Conservation (phyloP, 2,888 invertebrate genomes). For the Drosophila sordidapex region DNA sequence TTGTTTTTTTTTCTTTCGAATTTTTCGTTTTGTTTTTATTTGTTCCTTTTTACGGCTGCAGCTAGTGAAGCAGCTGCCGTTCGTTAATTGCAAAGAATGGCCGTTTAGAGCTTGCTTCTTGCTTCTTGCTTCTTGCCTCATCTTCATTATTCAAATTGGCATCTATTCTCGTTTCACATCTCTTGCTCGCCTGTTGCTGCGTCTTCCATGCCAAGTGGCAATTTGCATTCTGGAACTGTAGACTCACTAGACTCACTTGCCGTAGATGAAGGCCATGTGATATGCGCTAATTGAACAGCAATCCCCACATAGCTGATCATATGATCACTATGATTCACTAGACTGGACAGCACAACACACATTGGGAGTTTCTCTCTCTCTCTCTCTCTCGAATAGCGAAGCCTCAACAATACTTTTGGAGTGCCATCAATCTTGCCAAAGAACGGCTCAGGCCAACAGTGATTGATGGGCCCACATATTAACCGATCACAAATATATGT, state of each 20-base stretch:
- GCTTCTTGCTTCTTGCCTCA: slow-evolving; percentile 17
- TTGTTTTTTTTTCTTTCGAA: background rate
- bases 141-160: slow-evolving; percentile 65
- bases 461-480: background rate
- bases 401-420: background rate
- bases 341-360: background rate
- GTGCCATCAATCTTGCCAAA: background rate
- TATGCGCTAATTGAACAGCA: slow-evolving; percentile 59
- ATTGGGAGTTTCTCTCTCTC: background rate
- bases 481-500: background rate
- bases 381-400: background rate
- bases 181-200: background rate
- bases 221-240: slow-evolving; percentile 40
- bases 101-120: slow-evolving; percentile 49
- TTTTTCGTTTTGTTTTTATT: background rate
- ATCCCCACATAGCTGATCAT: slow-evolving; percentile 49
- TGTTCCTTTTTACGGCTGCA: slow-evolving; percentile 29
- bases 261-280: slow-evolving; percentile 50
- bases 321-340: background rate
- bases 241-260: slow-evolving; percentile 22
- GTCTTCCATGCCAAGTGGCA: slow-evolving; percentile 35
- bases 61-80: slow-evolving; percentile 69
- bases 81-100: slow-evolving; percentile 71
- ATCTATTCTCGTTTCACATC: slow-evolving; percentile 34
- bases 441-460: background rate